These are phyloP conservation scores for Proteles cristata DNA, from an alignment of 2,113 vertebrate genomes.

Conservation along the genomic window DNA sequence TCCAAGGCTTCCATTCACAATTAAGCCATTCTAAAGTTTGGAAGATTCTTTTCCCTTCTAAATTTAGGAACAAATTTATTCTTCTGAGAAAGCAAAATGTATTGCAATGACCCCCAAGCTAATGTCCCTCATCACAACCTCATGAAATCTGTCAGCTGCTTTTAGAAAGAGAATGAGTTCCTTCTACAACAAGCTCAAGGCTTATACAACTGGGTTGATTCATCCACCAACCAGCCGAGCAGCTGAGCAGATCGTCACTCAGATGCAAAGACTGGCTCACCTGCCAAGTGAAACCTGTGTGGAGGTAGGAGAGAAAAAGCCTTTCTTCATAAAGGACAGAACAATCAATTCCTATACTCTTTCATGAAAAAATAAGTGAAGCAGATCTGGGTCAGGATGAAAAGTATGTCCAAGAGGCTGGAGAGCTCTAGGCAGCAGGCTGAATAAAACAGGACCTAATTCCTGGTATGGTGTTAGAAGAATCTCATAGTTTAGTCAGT, in stretches of 20 bases:
- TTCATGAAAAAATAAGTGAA: not conserved
- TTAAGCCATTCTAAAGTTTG: conserved; percentile 10
- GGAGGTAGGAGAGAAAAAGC: no score
- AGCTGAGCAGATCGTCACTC: not conserved
- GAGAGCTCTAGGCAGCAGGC: not conserved
- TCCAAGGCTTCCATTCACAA: not conserved
- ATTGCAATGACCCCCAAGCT: not conserved
- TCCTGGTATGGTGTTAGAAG: not conserved
- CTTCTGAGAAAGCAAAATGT: conserved; percentile 41
- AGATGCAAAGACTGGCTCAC: not conserved
- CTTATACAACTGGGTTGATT: not conserved
- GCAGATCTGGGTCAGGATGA: not conserved
- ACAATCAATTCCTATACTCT: not conserved
- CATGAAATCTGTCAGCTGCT: not conserved
- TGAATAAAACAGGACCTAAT: not conserved
- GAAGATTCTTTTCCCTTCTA: conserved; percentile 9
- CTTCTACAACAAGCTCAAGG: not conserved
- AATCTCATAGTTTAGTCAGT: not conserved
- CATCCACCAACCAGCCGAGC: not conserved
- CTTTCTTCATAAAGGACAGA: not conserved
- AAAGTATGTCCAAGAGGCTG: not conserved
- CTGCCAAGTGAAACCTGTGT: not conserved
- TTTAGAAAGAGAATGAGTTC: not conserved
- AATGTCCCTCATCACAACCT: not conserved
- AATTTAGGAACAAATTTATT: conserved; percentile 5